Evolutionary conservation across 2,888 invertebrate genomes (phyloP).

Genomic region (Hedya salicella): DNA sequence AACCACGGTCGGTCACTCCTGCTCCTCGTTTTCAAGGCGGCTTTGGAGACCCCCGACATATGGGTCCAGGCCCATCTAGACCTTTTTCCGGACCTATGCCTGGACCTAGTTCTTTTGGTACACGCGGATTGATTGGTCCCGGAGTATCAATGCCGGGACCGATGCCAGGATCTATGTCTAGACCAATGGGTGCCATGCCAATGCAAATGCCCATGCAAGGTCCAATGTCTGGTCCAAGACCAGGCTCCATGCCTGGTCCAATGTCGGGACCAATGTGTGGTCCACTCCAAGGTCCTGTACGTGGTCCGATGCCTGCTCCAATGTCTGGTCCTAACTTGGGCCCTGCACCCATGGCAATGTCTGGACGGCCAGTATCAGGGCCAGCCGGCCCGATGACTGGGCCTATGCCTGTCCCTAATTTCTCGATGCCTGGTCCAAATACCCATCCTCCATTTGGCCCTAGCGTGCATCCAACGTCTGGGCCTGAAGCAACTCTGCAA

Average conservation of each 20-base stretch:
- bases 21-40: neutral
- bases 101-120: neutral
- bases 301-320: neutral
- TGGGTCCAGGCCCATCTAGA: neutral
- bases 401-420: constrained; percentile 10
- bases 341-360: neutral
- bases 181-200: neutral
- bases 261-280: neutral
- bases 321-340: constrained; percentile 14
- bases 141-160: neutral
- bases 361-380: neutral
- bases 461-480: constrained; percentile 34
- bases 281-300: neutral
- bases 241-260: constrained; percentile 2
- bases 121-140: neutral
- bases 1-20: constrained; percentile 11
- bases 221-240: neutral
- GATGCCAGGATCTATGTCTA: neutral
- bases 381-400: neutral
- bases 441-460: constrained; percentile 29
- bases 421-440: constrained; percentile 25
- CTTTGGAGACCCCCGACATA: constrained; percentile 2
- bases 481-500: constrained; percentile 51
- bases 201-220: neutral
- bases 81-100: neutral